Percentiles rank a stretch among this genome's conserved stretches.
phyloP scores from a whole-genome alignment of 1,140 invertebrate species.

The Ips nitidus region DNA sequence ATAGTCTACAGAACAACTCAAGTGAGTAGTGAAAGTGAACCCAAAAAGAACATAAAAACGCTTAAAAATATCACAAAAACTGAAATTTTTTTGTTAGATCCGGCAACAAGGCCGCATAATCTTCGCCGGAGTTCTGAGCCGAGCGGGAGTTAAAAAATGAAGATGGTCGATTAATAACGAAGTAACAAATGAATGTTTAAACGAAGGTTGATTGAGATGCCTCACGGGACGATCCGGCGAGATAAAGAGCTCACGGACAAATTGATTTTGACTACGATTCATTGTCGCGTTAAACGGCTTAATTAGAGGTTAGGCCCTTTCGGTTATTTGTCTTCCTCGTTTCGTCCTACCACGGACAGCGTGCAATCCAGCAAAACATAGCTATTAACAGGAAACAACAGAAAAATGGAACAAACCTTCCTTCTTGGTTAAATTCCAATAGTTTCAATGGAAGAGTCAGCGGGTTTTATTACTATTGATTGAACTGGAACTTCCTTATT shows the following conservation, averaged over 20 bases:
- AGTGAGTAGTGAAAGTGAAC: too few relatives aligned
- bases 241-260: constrained; percentile 35
- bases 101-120: neutral
- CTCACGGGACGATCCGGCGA: constrained; percentile 28
- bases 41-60: too few relatives aligned
- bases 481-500: too few relatives aligned
- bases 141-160: constrained; percentile 32
- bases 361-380: too few relatives aligned
- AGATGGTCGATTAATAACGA: constrained; percentile 32
- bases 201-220: constrained; percentile 34
- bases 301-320: constrained; percentile 11
- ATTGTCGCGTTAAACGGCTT: constrained; percentile 35
- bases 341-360: neutral
- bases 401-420: too few relatives aligned
- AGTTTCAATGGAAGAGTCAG: too few relatives aligned
- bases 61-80: too few relatives aligned
- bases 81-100: too few relatives aligned
- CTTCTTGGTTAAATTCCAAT: too few relatives aligned
- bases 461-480: too few relatives aligned
- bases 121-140: constrained; percentile 23
- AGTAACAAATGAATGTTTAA: constrained; percentile 36
- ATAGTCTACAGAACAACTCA: too few relatives aligned
- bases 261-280: constrained; percentile 34
- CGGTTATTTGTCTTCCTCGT: neutral
- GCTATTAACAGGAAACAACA: too few relatives aligned